These are phyloP conservation scores for Tetragonula carbonaria DNA, from an alignment of 2,888 invertebrate species.

Conservation along the genomic window DNA sequence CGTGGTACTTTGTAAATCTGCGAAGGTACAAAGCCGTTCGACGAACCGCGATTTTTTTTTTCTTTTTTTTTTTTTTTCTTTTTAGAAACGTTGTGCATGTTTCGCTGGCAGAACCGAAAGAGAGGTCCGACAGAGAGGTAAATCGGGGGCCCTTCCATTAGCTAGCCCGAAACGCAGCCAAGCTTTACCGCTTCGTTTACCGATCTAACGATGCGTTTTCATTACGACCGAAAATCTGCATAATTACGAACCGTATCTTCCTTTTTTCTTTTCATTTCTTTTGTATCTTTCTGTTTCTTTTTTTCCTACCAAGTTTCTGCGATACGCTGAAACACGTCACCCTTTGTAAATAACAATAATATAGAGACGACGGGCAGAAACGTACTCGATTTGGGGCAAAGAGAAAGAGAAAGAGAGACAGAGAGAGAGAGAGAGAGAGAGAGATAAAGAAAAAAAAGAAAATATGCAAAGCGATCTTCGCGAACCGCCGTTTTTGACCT, in stretches of 20 bases:
- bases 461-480: not conserved
- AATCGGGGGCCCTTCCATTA: constrained; percentile 10
- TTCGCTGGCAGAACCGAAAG: not conserved
- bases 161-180: not conserved
- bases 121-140: not conserved
- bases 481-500: constrained; percentile 11
- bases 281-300: no score
- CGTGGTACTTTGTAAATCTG: constrained; percentile 16
- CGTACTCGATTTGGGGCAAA: not conserved
- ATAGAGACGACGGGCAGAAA: not conserved
- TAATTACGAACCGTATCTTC: not conserved
- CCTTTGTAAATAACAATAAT: not conserved
- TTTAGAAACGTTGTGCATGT: not conserved
- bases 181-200: not conserved
- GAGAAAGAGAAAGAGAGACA: not conserved
- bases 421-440: no score
- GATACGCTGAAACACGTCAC: not conserved
- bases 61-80: no score
- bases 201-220: constrained; percentile 4
- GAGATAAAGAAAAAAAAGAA: no score
- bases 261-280: not conserved
- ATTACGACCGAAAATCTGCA: not conserved
- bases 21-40: not conserved
- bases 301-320: not conserved
- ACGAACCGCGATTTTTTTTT: not conserved